Base-by-base conservation (phyloP, 2,888 invertebrate genomes). In the Drosophila algonquin region DNA sequence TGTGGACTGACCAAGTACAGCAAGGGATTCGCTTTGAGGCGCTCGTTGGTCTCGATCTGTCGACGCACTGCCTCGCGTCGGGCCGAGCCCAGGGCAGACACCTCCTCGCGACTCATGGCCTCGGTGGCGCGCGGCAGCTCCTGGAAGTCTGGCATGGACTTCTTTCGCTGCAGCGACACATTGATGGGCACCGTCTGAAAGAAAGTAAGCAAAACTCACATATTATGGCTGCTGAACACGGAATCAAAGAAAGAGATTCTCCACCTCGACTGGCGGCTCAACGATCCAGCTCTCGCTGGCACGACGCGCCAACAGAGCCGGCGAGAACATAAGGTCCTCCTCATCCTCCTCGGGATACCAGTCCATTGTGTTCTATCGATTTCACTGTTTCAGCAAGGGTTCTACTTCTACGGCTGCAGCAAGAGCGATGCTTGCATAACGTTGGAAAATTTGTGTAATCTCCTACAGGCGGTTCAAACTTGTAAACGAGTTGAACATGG, bases 1-100 rank as follows among this genome's bases (percentile, higher is more conserved):
- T 97, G 97, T 91, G 98, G 98, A 96, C 98, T 98, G 95, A 97
- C 96, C 93, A 99, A 94, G 93, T 98, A 98, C 90, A 98, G 95
- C 90, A 99, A 94, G 90, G 98, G 98, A 94, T 98, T 98, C 91
- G 97, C 97, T 92, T 97, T 95, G 87, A 98, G 95, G 93, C 97
- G 95, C 93, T 98, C 98, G 80, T 96, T 95, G 93, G 98, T 97
- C 92, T 98, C 97, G 90, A 96, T 95, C 93, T 97, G 96, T 85
- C 97, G 94, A 90, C 98, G 95, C 82, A 99, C 94, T 93, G 99
- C 98, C 93, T 99, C 98, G 81, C 99, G 95, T 78, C 98, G 95
- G 84, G 97, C 97, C 76, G 98, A 97, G 89, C 98, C 98, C 90
- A 99, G 94, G 77, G 96, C 95, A 77, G 98, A 98, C 57, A 98